Evolutionary conservation across 2,888 invertebrate species (phyloP), one percentile per base, ranked within the genome.

Genomic region (Spilosoma lubricipeda): DNA sequence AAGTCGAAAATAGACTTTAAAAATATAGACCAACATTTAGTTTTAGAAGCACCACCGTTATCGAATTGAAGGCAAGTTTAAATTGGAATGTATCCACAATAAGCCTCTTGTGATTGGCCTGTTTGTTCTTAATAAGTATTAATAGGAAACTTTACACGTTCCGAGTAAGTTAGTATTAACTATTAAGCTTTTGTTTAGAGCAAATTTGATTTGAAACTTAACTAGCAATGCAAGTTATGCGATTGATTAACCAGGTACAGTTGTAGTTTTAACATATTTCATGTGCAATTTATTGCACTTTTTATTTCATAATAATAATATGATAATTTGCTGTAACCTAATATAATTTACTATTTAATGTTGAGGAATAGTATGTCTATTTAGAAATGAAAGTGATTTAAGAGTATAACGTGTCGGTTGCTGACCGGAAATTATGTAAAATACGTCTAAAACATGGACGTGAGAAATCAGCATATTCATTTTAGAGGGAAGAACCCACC

Each of bases 61-160:
- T 90, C 90, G 90, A 93, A 94, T 94, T 93, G 93, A 93, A 93
- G 92, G 93, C 91, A 95, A 95, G 89, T 95, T 95, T 95, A 95
- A 95, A 95, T 95, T 95, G 95, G 95, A 95, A 95, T 94, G 94
- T 94, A 95, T 94, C 95, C 92, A 90, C 94, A 93, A 93, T 95
- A 95, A 95, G 94, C 95, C 94, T 92, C 93, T 92, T 90, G 91
- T 92, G 95, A 95, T 95, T 95, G 94, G 94, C 89, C 95, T 94
- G 94, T 94, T 95, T 94, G 93, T 93, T 93, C 92, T 93, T 94
- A 95, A 95, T 95, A 95, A 94, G 94, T 94, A 95, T 95, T 94
- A 95, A 95, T 94, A 92, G 94, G 87, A 90, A 92, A 90, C 90
- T 94, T 90, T 88, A 87, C 88, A 87, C 87, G 87, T 89, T 87